Evolutionary conservation across 2,797 vertebrate genomes (phyloP).

Genomic region (Cossypha polioptera): DNA sequence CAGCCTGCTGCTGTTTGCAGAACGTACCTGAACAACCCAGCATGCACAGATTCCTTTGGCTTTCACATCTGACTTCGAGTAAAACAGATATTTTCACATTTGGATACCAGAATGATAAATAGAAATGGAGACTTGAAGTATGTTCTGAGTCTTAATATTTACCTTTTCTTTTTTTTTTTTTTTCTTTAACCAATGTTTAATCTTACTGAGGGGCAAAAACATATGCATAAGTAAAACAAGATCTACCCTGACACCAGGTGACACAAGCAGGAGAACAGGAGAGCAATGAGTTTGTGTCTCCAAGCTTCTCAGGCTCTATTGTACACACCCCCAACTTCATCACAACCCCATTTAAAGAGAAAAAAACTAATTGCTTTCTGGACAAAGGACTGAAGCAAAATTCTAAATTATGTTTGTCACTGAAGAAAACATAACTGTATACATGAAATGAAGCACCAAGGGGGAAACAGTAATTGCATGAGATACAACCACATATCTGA

Average conservation of each 20-base stretch:
- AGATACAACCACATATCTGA: background rate
- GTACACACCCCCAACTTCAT: background rate
- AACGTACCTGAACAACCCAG: background rate
- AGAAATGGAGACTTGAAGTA: background rate
- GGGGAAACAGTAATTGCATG: background rate
- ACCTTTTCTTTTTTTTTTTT: fast-evolving
- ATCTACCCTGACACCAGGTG: background rate
- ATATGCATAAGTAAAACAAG: background rate
- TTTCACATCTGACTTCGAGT: background rate
- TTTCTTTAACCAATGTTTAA: background rate
- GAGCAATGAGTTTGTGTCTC: background rate
- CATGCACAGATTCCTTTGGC: background rate
- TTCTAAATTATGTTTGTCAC: background rate
- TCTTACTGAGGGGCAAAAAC: background rate
- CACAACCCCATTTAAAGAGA: background rate
- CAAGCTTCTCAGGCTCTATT: background rate
- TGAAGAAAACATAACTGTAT: background rate
- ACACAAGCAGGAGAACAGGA: background rate
- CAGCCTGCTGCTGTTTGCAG: background rate
- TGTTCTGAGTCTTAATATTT: background rate
- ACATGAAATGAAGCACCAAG: background rate
- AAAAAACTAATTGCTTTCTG: background rate
- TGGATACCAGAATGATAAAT: background rate
- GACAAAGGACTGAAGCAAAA: background rate
- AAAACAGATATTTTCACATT: background rate